These are phyloP conservation scores for roundworm (Caenorhabditis elegans) DNA, from an alignment of 1,140 invertebrate genomes.

Conservation along the genomic window DNA sequence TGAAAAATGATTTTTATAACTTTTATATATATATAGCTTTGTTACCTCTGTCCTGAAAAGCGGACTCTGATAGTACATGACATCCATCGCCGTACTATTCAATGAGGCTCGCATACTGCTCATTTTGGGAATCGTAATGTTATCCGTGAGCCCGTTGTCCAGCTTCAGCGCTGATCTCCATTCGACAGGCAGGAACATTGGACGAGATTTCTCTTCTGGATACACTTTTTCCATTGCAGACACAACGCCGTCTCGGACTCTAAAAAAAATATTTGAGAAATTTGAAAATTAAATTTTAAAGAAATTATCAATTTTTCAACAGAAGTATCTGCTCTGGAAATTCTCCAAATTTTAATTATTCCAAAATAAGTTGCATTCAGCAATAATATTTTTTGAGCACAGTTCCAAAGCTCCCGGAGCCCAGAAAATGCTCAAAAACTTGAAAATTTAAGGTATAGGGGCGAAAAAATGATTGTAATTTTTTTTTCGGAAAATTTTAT, in stretches of 20 bases:
- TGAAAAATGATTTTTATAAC: conserved; percentile 65
- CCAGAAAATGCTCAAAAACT: no score
- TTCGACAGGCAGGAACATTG: conserved; percentile 64
- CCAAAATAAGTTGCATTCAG: no score
- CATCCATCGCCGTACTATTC: conserved; percentile 77
- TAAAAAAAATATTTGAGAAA: conserved; percentile 41
- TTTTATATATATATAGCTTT: no score
- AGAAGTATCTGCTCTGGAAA: no score
- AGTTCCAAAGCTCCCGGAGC: no score
- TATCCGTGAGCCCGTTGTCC: conserved; percentile 58
- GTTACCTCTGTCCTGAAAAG: conserved; percentile 75
- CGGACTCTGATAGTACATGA: conserved; percentile 81
- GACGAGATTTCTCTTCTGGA: conserved; percentile 60
- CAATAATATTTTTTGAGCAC: no score
- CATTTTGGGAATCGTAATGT: conserved; percentile 62
- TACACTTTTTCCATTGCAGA: conserved; percentile 62
- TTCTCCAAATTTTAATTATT: no score
- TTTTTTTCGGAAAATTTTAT: no score
- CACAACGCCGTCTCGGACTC: conserved; percentile 60
- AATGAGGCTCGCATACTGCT: conserved; percentile 52
- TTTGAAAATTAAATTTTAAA: no score
- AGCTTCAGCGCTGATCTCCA: conserved; percentile 58
- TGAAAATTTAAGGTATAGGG: no score
- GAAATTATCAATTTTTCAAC: no score
- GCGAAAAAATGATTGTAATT: no score